These are phyloP conservation scores for Sminthopsis crassicaudata DNA, from an alignment of 2,113 vertebrate species.

Conservation along the genomic window DNA sequence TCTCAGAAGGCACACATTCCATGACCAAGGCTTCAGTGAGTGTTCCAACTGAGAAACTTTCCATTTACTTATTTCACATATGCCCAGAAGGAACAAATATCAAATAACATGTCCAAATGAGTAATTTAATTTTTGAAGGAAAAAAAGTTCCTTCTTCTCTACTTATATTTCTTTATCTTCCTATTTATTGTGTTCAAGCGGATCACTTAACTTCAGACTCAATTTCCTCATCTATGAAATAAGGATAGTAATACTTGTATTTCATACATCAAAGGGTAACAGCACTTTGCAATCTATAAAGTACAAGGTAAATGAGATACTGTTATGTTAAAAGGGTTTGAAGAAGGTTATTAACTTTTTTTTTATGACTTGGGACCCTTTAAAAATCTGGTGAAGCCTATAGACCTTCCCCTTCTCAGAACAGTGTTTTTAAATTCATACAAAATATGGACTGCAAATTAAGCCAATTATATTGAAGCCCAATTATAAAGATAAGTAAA, in stretches of 20 bases:
- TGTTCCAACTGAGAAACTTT: slow-evolving; percentile 19
- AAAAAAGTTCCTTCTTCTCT: slow-evolving; percentile 23
- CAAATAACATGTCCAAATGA: slow-evolving; percentile 16
- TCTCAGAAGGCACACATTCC: background rate
- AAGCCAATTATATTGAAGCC: background rate
- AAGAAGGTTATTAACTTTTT: background rate
- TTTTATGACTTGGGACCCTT: background rate
- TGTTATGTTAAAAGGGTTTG: background rate
- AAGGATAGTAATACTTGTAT: background rate
- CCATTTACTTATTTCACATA: background rate
- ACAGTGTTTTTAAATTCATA: background rate
- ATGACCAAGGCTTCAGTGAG: slow-evolving; percentile 37
- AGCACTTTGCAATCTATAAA: background rate
- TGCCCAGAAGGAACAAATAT: slow-evolving; percentile 26
- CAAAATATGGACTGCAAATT: background rate
- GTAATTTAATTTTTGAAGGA: background rate
- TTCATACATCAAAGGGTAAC: background rate
- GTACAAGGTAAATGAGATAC: background rate
- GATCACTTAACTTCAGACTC: background rate
- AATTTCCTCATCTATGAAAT: background rate
- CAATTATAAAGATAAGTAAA: background rate
- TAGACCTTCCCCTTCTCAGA: background rate
- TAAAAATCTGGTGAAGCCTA: background rate
- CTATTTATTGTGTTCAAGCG: background rate
- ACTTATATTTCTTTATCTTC: background rate